A percentile compares a stretch with the other conserved stretches of the same genome.
phyloP scores from a whole-genome alignment of 2,888 invertebrate genomes.

The Agrenia bidenticulata region DNA sequence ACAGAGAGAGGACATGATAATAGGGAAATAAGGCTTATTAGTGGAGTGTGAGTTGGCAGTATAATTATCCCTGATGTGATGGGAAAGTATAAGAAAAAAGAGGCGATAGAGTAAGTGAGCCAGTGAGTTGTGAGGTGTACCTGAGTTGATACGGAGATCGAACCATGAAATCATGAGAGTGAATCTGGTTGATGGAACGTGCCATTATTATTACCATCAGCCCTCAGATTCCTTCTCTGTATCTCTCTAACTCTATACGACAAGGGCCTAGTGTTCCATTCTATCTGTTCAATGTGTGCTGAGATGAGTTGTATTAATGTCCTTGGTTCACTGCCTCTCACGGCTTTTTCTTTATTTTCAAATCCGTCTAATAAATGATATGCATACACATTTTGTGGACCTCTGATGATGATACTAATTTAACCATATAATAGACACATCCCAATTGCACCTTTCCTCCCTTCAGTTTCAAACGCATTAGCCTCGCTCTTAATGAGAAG shows the following conservation, averaged over 20 bases:
- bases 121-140: background rate
- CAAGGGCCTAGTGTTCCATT: no score
- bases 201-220: background rate
- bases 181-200: conserved; percentile 11
- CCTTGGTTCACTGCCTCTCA: background rate
- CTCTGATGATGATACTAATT: conserved; percentile 37
- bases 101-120: no score
- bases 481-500: conserved; percentile 38
- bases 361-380: conserved; percentile 1
- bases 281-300: no score
- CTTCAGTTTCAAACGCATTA: conserved; percentile 29
- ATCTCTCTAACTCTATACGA: no score
- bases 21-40: conserved; percentile 5
- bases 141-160: conserved; percentile 3
- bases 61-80: conserved; percentile 8
- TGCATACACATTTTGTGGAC: conserved; percentile 7
- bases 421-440: conserved; percentile 33
- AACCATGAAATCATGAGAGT: conserved; percentile 5
- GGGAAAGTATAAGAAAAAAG: conserved; percentile 1
- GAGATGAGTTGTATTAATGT: background rate
- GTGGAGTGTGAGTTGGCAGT: conserved; percentile 1
- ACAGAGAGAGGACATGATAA: no score
- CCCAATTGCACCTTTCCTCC: conserved; percentile 13
- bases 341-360: conserved; percentile 4
- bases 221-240: no score